These are phyloP conservation scores for Ceratina australensis DNA, from an alignment of 1,140 invertebrate genomes.

Conservation along the genomic window DNA sequence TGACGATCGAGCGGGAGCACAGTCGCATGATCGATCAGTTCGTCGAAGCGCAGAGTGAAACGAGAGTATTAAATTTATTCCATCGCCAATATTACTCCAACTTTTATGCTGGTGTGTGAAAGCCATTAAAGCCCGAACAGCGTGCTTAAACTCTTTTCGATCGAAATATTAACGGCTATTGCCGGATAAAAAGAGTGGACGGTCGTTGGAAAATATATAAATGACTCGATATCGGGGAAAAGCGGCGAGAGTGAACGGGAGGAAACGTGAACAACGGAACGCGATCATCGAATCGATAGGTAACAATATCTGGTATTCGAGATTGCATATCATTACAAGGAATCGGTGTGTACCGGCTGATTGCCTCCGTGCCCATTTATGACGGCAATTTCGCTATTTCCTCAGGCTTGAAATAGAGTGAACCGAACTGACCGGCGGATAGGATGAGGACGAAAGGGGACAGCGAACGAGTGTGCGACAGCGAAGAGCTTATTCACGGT, in stretches of 20 bases:
- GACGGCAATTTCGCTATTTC: constrained; percentile 38
- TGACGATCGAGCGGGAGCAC: too few relatives aligned
- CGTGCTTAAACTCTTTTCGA: constrained; percentile 32
- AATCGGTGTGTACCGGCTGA: constrained; percentile 33
- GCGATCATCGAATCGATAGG: constrained; percentile 35
- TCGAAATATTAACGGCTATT: constrained; percentile 39
- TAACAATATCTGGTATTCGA: constrained; percentile 45
- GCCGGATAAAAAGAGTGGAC: constrained; percentile 20
- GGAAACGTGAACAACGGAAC: not conserved
- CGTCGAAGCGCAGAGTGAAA: not conserved
- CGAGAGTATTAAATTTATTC: constrained; percentile 33
- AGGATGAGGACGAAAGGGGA: not conserved
- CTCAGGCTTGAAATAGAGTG: constrained; percentile 27
- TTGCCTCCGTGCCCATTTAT: constrained; percentile 37
- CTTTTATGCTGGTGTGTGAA: constrained; percentile 1
- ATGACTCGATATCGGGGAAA: constrained; percentile 15
- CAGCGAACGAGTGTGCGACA: not conserved
- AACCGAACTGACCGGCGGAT: constrained; percentile 19
- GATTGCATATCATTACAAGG: constrained; percentile 41
- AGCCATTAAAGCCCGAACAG: constrained; percentile 19
- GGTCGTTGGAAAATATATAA: constrained; percentile 31
- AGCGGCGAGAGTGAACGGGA: not conserved
- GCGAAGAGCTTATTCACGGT: not conserved
- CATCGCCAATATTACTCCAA: constrained; percentile 19
- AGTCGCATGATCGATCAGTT: not conserved